A percentile compares a stretch with the other conserved stretches of the same genome.
Conservation (phyloP, 2,888 invertebrate species). For the Conus canariensis region DNA sequence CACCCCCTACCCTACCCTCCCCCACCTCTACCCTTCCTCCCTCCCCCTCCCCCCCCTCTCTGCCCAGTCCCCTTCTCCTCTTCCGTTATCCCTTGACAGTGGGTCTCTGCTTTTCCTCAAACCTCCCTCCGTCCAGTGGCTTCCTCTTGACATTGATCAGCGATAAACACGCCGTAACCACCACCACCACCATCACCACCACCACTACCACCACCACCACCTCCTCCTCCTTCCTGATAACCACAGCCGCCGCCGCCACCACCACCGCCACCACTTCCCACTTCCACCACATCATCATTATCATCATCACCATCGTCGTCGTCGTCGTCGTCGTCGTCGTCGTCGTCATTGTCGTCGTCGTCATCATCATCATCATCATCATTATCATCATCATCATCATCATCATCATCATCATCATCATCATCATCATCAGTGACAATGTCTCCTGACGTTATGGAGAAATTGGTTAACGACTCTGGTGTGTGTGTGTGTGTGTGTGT, state of each 20-base stretch:
- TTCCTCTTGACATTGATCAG: constrained; percentile 22
- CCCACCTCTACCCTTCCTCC: no score
- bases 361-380: not conserved
- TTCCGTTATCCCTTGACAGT: not conserved
- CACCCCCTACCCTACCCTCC: no score
- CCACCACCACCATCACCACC: constrained; percentile 15
- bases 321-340: no score
- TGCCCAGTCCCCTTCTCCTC: not conserved
- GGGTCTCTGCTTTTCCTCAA: constrained; percentile 26
- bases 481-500: no score
- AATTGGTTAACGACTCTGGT: not conserved
- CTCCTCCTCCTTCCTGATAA: not conserved
- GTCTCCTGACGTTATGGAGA: not conserved
- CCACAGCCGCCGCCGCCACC: not conserved
- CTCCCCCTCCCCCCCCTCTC: no score
- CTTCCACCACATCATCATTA: not conserved
- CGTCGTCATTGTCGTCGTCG: not conserved
- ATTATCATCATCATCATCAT: not conserved
- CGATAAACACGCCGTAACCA: constrained; percentile 22
- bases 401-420: not conserved
- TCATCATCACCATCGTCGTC: not conserved
- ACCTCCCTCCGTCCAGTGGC: not conserved
- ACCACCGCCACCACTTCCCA: not conserved
- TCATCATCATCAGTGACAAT: not conserved
- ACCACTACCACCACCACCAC: not conserved